These are phyloP conservation scores for Chelonoidis abingdonii DNA, from an alignment of 2,113 vertebrate genomes.

Conservation along the genomic window DNA sequence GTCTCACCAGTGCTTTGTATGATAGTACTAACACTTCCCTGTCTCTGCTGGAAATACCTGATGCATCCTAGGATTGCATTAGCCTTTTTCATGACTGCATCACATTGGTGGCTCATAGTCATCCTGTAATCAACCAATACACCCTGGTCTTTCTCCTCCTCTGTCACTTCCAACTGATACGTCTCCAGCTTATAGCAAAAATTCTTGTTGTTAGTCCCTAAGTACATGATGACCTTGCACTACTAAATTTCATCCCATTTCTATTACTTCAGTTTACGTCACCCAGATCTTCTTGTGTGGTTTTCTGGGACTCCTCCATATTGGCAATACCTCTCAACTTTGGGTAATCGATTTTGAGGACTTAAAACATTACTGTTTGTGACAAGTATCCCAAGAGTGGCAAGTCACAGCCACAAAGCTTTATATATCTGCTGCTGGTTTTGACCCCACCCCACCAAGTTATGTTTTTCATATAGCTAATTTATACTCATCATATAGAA, in stretches of 20 bases:
- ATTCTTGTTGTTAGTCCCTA: neutral
- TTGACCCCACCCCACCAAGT: neutral
- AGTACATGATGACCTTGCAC: neutral
- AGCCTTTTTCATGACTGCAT: neutral
- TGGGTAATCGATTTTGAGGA: neutral
- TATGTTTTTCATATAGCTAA: neutral
- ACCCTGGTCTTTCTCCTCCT: neutral
- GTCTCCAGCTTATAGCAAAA: neutral
- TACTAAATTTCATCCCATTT: neutral
- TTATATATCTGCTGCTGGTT: neutral
- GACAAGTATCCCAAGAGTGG: neutral
- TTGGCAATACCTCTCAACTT: neutral
- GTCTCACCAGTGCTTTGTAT: neutral
- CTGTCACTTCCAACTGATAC: neutral
- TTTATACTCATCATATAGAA: neutral
- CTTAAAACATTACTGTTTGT: neutral
- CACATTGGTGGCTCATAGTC: neutral
- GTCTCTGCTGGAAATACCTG: neutral
- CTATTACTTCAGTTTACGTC: neutral
- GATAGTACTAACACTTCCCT: neutral
- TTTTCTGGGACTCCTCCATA: neutral
- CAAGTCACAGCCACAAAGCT: neutral
- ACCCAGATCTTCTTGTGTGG: neutral
- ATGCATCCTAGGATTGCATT: neutral
- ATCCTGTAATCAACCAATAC: neutral